Conservation (phyloP, 2,113 vertebrate genomes). For the Hiodon tergisus region DNA sequence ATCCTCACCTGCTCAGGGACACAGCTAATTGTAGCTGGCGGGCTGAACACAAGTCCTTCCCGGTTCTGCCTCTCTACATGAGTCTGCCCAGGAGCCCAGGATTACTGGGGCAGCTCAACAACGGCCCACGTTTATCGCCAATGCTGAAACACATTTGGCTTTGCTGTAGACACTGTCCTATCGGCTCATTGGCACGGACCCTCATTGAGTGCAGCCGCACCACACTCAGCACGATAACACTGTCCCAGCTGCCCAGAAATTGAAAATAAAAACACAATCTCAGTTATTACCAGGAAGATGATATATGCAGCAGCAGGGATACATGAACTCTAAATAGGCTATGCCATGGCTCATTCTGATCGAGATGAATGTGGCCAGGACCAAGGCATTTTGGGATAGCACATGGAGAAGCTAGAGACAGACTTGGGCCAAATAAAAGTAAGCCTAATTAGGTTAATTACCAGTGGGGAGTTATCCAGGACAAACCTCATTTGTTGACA, state of each 20-base stretch:
- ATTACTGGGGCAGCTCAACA: background rate
- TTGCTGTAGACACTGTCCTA: background rate
- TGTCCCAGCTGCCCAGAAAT: constrained; percentile 3
- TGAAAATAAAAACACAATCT: background rate
- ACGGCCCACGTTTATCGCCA: background rate
- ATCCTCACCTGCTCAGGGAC: background rate
- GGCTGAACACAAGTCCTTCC: background rate
- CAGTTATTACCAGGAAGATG: constrained; percentile 6
- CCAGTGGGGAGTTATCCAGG: background rate
- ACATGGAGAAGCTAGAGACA: background rate
- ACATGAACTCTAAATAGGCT: constrained; percentile 1
- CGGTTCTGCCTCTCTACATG: background rate
- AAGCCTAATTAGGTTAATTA: background rate
- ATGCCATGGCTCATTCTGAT: background rate
- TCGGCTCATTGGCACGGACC: background rate
- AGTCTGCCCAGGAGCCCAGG: background rate
- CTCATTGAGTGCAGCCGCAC: background rate
- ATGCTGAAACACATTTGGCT: background rate
- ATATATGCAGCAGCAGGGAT: background rate
- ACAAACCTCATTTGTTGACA: background rate
- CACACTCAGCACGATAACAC: background rate
- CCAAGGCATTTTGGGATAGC: background rate
- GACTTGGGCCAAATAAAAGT: background rate
- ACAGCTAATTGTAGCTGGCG: background rate
- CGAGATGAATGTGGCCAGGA: background rate